phyloP scores from a whole-genome alignment of 2,888 invertebrate species.

The Lycocerus yunnanus region DNA sequence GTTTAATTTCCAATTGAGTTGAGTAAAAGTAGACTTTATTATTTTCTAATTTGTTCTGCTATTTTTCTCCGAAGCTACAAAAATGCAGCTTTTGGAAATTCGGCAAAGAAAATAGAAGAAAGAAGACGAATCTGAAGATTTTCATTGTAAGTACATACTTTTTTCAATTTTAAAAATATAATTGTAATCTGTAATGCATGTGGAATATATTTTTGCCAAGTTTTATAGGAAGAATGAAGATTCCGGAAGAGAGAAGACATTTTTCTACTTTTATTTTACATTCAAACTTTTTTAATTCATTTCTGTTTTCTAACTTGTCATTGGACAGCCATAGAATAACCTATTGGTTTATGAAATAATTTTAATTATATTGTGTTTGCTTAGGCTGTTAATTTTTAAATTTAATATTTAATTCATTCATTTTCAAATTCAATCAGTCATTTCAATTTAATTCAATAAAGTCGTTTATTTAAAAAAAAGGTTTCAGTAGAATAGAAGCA shows the following conservation, averaged over 20 bases:
- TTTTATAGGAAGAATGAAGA: neutral
- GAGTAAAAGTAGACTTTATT: neutral
- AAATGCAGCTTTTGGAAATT: neutral
- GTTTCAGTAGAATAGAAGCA: neutral
- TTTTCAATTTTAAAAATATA: neutral
- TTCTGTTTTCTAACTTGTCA: neutral
- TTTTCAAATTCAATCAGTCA: too few species aligned
- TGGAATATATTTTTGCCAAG: neutral
- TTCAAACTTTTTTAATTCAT: neutral
- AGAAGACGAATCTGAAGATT: neutral
- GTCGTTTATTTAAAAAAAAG: neutral
- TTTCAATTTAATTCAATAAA: neutral
- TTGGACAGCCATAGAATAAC: too few species aligned
- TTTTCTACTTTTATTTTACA: neutral
- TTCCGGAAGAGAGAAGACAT: neutral
- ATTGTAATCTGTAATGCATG: neutral
- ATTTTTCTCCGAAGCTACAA: neutral
- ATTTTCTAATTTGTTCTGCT: neutral
- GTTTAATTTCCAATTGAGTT: neutral
- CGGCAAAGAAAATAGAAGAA: neutral
- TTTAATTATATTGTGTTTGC: too few species aligned
- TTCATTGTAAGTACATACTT: neutral
- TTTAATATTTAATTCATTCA: too few species aligned
- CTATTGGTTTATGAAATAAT: too few species aligned
- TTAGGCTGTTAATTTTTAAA: too few species aligned